Percentiles rank a stretch among this genome's conserved stretches.
Conservation (phyloP, 2,888 invertebrate genomes). For the Drosophila fulvimacula region DNA sequence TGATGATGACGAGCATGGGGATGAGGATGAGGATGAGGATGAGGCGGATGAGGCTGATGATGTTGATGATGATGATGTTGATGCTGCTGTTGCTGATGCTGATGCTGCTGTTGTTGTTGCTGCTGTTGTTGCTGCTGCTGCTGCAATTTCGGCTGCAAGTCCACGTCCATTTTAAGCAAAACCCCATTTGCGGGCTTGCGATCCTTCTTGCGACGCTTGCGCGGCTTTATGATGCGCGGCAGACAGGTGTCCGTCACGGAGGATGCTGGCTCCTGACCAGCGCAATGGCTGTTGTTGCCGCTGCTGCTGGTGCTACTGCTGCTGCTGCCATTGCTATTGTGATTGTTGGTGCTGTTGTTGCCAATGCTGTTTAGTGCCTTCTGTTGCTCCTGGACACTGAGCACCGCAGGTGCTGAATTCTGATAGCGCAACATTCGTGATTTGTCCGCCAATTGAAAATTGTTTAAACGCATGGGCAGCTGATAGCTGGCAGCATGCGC, state of each 20-base stretch:
- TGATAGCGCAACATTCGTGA: conserved; percentile 78
- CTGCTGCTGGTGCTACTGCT: conserved; percentile 6
- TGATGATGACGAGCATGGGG: conserved; percentile 3
- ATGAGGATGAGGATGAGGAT: background rate
- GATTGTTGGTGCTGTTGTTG: conserved; percentile 6
- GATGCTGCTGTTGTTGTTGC: background rate
- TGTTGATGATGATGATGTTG: background rate
- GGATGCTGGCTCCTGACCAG: conserved; percentile 22
- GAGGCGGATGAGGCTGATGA: background rate
- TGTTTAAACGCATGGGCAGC: conserved; percentile 36
- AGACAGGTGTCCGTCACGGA: conserved; percentile 89
- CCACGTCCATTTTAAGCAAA: conserved; percentile 71
- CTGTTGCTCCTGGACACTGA: conserved; percentile 57
- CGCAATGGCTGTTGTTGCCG: conserved; percentile 10
- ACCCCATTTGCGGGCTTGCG: conserved; percentile 89
- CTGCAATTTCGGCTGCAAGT: conserved; percentile 57
- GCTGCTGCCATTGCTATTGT: conserved; percentile 11
- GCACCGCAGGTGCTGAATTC: conserved; percentile 75
- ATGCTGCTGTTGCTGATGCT: conserved; percentile 13
- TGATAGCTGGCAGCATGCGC: conserved; percentile 49
- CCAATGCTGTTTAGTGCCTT: conserved; percentile 18
- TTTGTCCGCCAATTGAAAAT: conserved; percentile 58
- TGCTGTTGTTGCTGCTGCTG: conserved; percentile 25
- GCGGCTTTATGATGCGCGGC: conserved; percentile 94
- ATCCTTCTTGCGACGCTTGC: conserved; percentile 95